These are phyloP conservation scores for Lemur catta DNA, from an alignment of 2,797 vertebrate species.

Conservation along the genomic window DNA sequence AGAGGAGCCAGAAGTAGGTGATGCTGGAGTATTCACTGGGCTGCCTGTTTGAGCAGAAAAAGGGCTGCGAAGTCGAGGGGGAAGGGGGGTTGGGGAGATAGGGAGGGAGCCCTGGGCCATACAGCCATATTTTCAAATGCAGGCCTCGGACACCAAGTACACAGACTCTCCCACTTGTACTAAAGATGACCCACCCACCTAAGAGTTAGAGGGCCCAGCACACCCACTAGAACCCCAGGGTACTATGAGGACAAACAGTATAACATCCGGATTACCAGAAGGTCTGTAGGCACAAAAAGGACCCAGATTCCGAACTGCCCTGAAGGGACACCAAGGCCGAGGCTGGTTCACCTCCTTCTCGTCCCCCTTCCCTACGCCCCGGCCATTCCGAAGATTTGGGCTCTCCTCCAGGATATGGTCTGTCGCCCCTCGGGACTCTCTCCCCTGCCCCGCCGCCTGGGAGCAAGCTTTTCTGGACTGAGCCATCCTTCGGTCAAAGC, in stretches of 20 bases:
- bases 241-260: not conserved
- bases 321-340: not conserved
- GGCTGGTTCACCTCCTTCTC: not conserved
- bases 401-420: not conserved
- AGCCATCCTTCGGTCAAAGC: not conserved
- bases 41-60: not conserved
- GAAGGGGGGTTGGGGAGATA: not conserved
- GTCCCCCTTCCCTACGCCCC: too few species aligned
- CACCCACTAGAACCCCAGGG: not conserved
- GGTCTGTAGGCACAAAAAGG: not conserved
- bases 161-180: not conserved
- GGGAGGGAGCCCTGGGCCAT: not conserved
- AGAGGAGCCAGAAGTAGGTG: not conserved
- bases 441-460: too few species aligned
- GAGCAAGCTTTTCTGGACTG: not conserved
- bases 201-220: not conserved
- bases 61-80: not conserved
- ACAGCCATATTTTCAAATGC: not conserved
- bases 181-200: not conserved
- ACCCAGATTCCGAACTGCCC: not conserved
- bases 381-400: not conserved
- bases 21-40: not conserved
- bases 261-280: not conserved
- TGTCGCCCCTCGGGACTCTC: not conserved
- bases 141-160: not conserved